A percentile compares a stretch with the other conserved stretches of the same genome.
These are phyloP conservation scores for Pegoplata infirma DNA, from an alignment of 2,888 invertebrate genomes.

Conservation along the genomic window DNA sequence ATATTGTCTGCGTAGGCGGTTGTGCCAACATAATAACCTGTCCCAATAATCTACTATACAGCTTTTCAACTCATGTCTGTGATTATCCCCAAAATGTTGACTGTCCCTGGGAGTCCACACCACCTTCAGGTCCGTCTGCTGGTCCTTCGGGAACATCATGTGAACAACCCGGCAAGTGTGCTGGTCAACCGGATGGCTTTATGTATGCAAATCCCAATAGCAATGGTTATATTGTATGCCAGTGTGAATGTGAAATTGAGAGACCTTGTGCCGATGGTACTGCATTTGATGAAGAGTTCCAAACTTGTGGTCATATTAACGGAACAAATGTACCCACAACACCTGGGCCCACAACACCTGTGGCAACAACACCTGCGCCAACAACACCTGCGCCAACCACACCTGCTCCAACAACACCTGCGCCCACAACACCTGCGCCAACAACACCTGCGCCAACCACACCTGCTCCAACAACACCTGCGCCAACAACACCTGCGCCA, in stretches of 20 bases:
- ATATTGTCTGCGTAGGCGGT: constrained; percentile 65
- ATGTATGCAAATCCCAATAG: constrained; percentile 19
- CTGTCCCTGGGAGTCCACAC: constrained; percentile 64
- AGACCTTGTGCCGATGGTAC: constrained; percentile 32
- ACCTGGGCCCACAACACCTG: no score
- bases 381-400: constrained; percentile 11
- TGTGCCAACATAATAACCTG: constrained; percentile 65
- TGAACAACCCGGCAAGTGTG: constrained; percentile 32
- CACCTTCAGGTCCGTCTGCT: constrained; percentile 63
- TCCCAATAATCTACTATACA: constrained; percentile 68
- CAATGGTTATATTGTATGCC: constrained; percentile 51
- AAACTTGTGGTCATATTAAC: constrained; percentile 52
- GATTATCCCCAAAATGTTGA: constrained; percentile 67
- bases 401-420: constrained; percentile 8
- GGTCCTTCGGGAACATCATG: constrained; percentile 30
- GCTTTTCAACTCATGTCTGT: constrained; percentile 56
- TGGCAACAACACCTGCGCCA: not conserved
- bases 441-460: not conserved
- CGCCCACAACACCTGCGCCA: not conserved
- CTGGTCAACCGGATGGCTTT: constrained; percentile 37
- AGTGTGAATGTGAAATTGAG: constrained; percentile 49
- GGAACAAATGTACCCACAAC: no score
- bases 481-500: not conserved
- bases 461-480: not conserved
- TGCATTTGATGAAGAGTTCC: constrained; percentile 26